Evolutionary conservation across 2,888 invertebrate species (phyloP).

Genomic region (Aphidoletes aphidimyza): DNA sequence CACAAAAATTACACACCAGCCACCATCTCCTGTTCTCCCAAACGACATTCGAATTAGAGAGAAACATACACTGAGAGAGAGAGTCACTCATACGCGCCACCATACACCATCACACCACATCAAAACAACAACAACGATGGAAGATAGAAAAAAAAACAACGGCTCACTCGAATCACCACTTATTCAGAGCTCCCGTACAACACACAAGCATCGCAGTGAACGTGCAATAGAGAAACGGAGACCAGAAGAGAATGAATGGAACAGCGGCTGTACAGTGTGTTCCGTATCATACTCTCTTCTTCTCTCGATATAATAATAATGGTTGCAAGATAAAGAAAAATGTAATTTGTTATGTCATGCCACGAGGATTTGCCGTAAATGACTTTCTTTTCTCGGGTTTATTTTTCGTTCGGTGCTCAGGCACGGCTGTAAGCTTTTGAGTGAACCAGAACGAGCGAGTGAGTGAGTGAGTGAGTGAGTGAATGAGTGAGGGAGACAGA

Average conservation of each 20-base stretch:
- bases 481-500: not conserved
- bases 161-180: not conserved
- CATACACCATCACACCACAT: too few species aligned
- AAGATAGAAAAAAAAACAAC: too few species aligned
- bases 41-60: slow-evolving; percentile 22
- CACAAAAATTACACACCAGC: slow-evolving; percentile 48
- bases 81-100: too few species aligned
- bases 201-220: too few species aligned
- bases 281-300: not conserved
- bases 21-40: not conserved
- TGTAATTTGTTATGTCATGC: slow-evolving; percentile 51
- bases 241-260: too few species aligned
- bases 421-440: not conserved
- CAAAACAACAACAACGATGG: too few species aligned
- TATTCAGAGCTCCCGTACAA: not conserved
- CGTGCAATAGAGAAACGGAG: too few species aligned
- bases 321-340: slow-evolving; percentile 51
- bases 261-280: too few species aligned
- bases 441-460: too few species aligned
- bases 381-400: slow-evolving; percentile 25
- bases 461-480: not conserved
- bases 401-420: not conserved
- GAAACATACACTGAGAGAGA: slow-evolving; percentile 28
- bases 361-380: slow-evolving; percentile 43
- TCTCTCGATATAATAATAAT: slow-evolving; percentile 44